Conservation (phyloP, 2,113 vertebrate genomes). For the Capreolus pygargus region DNA sequence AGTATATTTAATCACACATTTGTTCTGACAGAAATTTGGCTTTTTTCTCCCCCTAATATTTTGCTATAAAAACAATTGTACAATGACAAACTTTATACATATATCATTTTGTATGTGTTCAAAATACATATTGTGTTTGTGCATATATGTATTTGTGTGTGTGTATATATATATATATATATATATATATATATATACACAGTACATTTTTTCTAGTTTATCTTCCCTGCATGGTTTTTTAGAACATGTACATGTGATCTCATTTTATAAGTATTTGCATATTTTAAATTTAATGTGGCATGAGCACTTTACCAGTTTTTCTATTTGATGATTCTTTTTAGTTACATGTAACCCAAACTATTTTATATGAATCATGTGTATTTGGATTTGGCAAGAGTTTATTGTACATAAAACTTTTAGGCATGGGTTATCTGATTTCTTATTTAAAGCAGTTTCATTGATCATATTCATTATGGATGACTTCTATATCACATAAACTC, state of each 20-base stretch:
- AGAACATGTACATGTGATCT: background rate
- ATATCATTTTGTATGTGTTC: background rate
- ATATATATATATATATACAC: background rate
- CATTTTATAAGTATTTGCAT: background rate
- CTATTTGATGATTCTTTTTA: background rate
- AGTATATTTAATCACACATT: background rate
- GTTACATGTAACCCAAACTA: background rate
- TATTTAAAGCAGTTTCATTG: background rate
- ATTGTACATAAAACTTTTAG: background rate
- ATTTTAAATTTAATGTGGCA: background rate
- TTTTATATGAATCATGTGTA: conserved; percentile 22
- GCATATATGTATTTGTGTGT: background rate
- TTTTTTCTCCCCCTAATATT: background rate
- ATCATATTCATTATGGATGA: background rate
- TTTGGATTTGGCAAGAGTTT: conserved; percentile 8
- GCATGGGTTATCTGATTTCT: background rate
- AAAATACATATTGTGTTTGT: background rate
- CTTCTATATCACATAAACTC: background rate
- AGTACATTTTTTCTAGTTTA: background rate
- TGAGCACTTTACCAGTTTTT: background rate
- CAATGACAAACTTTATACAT: background rate
- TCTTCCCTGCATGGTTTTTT: background rate
- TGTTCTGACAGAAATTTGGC: background rate
- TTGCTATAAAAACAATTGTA: background rate
- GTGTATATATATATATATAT: background rate